phyloP scores from a whole-genome alignment of 2,888 invertebrate genomes.

The Odontothrips loti region DNA sequence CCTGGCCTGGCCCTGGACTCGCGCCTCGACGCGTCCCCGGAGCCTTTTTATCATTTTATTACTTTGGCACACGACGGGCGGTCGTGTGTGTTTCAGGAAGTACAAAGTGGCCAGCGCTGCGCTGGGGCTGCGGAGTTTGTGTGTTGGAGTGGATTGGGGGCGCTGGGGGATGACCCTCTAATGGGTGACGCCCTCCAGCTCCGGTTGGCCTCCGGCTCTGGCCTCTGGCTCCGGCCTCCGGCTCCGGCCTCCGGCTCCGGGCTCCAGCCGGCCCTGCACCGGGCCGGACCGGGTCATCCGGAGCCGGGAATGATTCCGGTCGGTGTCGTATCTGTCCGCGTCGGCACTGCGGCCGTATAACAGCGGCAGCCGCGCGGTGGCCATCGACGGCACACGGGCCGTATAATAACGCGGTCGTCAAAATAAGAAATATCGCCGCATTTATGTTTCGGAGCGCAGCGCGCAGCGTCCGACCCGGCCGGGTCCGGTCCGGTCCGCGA shows the following conservation, averaged over 20 bases:
- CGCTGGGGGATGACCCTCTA: background rate
- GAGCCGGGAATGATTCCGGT: background rate
- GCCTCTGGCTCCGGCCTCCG: background rate
- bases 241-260: no score
- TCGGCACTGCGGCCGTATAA: background rate
- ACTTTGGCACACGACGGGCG: background rate
- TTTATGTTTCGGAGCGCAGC: background rate
- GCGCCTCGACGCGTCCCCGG: background rate
- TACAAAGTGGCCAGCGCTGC: background rate
- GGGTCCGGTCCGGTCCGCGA: background rate
- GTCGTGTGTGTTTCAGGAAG: background rate
- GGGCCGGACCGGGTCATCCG: background rate
- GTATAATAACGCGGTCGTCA: slow-evolving; percentile 11
- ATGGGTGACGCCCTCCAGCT: background rate
- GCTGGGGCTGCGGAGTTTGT: background rate
- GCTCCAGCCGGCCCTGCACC: background rate
- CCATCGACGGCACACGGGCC: background rate
- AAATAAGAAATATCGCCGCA: slow-evolving; percentile 6
- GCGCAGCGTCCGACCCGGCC: background rate
- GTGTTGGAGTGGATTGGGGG: background rate
- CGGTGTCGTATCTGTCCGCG: background rate
- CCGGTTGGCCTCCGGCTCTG: background rate
- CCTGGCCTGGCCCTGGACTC: background rate
- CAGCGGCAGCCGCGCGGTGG: background rate
- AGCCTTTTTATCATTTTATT: slow-evolving; percentile 12